These are phyloP conservation scores for Bimastos eiseni DNA, from an alignment of 2,888 invertebrate genomes.

Conservation along the genomic window DNA sequence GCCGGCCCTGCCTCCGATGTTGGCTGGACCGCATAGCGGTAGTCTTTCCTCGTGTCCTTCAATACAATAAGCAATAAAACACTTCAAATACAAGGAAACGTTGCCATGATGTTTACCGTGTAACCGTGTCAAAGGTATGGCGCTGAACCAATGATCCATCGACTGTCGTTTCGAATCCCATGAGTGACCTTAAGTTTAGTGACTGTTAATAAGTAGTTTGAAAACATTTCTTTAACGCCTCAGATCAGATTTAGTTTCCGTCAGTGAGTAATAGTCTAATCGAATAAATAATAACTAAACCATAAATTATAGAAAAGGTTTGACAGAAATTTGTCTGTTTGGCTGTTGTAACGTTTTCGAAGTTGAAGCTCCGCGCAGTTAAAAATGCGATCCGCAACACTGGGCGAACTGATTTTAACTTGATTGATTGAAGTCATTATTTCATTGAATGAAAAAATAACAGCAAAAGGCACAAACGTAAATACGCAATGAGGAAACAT, in stretches of 20 bases:
- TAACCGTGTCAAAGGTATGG: not conserved
- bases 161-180: not conserved
- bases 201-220: not conserved
- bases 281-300: not conserved
- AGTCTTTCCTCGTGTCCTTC: conserved; percentile 59
- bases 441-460: no score
- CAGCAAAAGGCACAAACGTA: no score
- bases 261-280: not conserved
- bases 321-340: no score
- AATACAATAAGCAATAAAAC: not conserved
- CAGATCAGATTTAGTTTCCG: not conserved
- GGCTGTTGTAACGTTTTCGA: not conserved
- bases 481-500: no score
- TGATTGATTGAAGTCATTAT: no score
- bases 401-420: not conserved
- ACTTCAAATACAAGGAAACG: not conserved
- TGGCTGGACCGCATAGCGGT: conserved; percentile 88
- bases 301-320: not conserved
- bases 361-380: not conserved
- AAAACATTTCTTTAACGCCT: not conserved
- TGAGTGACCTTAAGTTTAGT: not conserved
- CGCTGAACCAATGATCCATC: not conserved
- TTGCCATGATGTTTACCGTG: not conserved
- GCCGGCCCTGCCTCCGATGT: conserved; percentile 61
- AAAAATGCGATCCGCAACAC: not conserved